Conservation (phyloP, 2,797 vertebrate genomes). For the Diglossa cyanea region DNA sequence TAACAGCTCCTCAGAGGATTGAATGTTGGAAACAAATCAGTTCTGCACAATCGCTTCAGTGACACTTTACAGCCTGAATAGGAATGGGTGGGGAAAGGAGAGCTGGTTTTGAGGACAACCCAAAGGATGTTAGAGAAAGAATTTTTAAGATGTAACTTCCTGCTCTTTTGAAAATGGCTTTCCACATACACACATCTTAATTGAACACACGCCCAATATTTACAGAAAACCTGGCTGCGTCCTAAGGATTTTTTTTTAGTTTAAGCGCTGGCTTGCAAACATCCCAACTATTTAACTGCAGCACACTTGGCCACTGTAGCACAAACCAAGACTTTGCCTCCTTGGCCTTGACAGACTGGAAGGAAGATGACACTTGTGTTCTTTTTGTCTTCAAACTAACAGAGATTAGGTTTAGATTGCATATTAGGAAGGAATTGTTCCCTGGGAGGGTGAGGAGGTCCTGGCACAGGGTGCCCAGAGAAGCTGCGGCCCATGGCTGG, state of each 20-base stretch:
- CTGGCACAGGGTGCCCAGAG: background rate
- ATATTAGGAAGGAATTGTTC: rapidly evolving
- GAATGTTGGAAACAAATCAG: background rate
- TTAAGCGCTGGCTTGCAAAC: background rate
- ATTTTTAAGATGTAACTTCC: background rate
- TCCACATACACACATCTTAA: background rate
- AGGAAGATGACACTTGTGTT: background rate
- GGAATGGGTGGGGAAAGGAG: background rate
- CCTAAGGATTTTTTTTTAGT: background rate
- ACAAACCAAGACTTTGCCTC: background rate
- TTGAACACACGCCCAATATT: rapidly evolving
- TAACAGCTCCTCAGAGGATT: rapidly evolving
- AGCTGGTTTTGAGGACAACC: background rate
- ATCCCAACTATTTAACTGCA: background rate
- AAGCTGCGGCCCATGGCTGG: background rate
- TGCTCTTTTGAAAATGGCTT: background rate
- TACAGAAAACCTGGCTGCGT: background rate
- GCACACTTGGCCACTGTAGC: background rate
- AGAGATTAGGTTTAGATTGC: background rate
- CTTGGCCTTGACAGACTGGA: background rate
- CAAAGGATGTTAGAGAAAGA: rapidly evolving
- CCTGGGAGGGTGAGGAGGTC: rapidly evolving
- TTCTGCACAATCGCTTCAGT: background rate
- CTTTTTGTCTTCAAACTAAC: background rate
- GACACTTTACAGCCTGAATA: background rate